These are phyloP conservation scores for Cantharis rufa DNA, from an alignment of 2,888 invertebrate species.

Conservation along the genomic window DNA sequence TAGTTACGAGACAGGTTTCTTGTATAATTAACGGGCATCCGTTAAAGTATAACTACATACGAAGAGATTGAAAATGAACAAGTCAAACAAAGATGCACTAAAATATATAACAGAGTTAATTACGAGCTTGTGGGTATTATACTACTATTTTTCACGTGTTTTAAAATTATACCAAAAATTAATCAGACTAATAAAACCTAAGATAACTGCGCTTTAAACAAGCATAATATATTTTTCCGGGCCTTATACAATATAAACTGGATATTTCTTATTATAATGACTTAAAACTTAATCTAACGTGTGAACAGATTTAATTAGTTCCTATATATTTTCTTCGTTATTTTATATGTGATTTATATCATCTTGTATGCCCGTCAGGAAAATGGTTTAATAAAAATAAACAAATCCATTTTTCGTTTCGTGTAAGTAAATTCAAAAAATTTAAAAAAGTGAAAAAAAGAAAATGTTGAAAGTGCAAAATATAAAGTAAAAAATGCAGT, in stretches of 20 bases:
- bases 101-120: conserved; percentile 12
- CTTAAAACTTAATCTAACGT: conserved; percentile 34
- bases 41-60: conserved; percentile 40
- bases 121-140: background rate
- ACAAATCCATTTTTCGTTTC: background rate
- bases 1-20: conserved; percentile 36
- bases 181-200: conserved; percentile 3
- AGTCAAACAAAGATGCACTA: conserved; percentile 23
- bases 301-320: conserved; percentile 38
- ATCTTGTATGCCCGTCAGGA: conserved; percentile 7
- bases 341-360: conserved; percentile 21
- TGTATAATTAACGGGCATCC: conserved; percentile 47
- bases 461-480: no score
- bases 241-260: conserved; percentile 25
- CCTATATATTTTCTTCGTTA: conserved; percentile 7
- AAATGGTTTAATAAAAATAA: background rate
- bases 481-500: no score
- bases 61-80: conserved; percentile 37
- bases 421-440: no score
- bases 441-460: no score
- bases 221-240: conserved; percentile 31
- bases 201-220: conserved; percentile 24
- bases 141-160: background rate
- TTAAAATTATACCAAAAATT: background rate
- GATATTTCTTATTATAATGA: conserved; percentile 27